These are phyloP conservation scores for Venustaconcha ellipsiformis DNA, from an alignment of 1,140 invertebrate genomes.

Conservation along the genomic window DNA sequence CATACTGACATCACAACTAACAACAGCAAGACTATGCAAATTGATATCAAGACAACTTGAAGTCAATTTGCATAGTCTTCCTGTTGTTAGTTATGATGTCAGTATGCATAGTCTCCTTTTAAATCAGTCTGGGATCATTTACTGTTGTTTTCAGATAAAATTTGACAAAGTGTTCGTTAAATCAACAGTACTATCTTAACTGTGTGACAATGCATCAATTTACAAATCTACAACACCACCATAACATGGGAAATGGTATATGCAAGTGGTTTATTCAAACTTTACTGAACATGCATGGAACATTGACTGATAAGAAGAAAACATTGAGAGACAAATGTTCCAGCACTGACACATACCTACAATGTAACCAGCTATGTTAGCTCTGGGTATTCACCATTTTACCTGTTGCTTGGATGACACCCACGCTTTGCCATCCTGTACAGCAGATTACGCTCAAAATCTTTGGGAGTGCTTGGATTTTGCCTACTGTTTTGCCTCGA, in stretches of 20 bases:
- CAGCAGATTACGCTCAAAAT: no score
- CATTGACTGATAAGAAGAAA: constrained; percentile 45
- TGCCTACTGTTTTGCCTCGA: no score
- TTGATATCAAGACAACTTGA: no score
- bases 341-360: constrained; percentile 32
- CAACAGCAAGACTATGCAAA: no score
- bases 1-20: no score
- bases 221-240: constrained; percentile 38
- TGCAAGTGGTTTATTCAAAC: constrained; percentile 37
- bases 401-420: constrained; percentile 9
- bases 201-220: constrained; percentile 33
- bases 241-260: constrained; percentile 41
- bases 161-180: no score
- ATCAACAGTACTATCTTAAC: constrained; percentile 21
- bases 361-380: constrained; percentile 15
- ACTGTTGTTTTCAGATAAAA: no score
- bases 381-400: constrained; percentile 11
- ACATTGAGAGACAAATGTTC: constrained; percentile 29
- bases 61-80: no score
- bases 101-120: no score
- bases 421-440: constrained; percentile 2
- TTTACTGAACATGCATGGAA: constrained; percentile 32
- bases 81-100: no score
- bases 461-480: no score
- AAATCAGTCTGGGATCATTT: no score